Evolutionary conservation across 1,140 invertebrate species (phyloP).

Genomic region (Gonioctena quinquepunctata): DNA sequence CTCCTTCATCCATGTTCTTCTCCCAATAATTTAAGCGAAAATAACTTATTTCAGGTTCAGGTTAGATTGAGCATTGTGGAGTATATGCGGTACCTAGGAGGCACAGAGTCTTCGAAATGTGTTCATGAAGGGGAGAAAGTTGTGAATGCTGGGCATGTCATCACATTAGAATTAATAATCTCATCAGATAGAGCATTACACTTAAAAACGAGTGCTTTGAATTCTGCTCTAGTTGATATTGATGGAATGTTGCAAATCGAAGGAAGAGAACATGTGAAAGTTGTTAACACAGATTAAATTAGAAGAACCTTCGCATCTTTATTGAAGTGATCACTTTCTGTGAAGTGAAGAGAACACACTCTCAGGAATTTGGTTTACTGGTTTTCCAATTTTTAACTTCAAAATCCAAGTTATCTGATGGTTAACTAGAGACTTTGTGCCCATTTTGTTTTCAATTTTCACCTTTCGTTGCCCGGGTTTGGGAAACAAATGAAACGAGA

Average conservation of each 20-base stretch:
- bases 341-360: background rate
- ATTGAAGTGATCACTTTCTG: too few species aligned
- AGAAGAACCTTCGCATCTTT: background rate
- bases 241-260: background rate
- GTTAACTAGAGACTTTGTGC: too few species aligned
- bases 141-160: too few species aligned
- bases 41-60: background rate
- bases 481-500: too few species aligned
- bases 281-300: background rate
- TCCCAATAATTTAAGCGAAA: background rate
- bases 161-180: too few species aligned
- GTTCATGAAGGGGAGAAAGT: too few species aligned
- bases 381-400: too few species aligned
- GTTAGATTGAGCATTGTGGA: too few species aligned
- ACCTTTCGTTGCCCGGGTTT: too few species aligned
- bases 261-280: background rate
- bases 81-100: too few species aligned
- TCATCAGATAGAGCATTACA: background rate
- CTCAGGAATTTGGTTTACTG: background rate
- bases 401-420: background rate
- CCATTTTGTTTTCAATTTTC: too few species aligned
- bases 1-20: background rate
- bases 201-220: background rate
- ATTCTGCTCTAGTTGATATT: background rate
- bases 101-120: too few species aligned